A percentile compares a stretch with the other conserved stretches of the same genome.
These are phyloP conservation scores for Eupithecia subumbrata DNA, from an alignment of 2,888 invertebrate genomes.

Conservation along the genomic window DNA sequence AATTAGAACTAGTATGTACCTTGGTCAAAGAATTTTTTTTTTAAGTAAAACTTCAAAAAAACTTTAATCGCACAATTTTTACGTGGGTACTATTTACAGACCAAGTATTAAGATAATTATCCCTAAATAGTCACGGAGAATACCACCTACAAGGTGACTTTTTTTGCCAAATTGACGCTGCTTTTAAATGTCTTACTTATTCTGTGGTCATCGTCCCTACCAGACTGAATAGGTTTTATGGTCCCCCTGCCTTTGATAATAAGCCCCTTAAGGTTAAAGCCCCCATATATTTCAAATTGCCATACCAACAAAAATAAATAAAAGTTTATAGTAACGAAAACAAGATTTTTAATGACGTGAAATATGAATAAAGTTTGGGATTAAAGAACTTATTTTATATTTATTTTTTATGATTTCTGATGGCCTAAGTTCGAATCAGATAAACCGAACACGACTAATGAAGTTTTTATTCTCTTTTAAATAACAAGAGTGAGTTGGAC, in stretches of 20 bases:
- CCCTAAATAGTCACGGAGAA: no score
- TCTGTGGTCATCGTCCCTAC: slow-evolving; percentile 31
- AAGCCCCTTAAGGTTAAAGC: slow-evolving; percentile 30
- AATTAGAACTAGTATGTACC: no score
- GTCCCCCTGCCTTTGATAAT: slow-evolving; percentile 26
- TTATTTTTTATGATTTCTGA: neutral
- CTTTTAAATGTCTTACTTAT: neutral
- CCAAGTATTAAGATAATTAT: no score
- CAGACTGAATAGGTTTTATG: slow-evolving; percentile 48
- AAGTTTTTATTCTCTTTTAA: neutral
- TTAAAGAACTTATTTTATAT: slow-evolving; percentile 2
- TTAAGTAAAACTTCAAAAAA: no score
- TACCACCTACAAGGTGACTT: no score
- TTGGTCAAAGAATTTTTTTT: no score
- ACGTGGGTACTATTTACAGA: no score
- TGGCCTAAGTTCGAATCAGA: neutral
- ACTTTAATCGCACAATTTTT: no score
- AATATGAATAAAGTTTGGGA: slow-evolving; percentile 1
- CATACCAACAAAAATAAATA: slow-evolving; percentile 9
- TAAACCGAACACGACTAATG: neutral
- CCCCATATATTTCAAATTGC: slow-evolving; percentile 26
- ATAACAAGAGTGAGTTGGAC: neutral
- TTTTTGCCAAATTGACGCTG: neutral
- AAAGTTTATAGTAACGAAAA: slow-evolving; percentile 2
- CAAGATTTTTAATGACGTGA: neutral